Conservation (phyloP, 2,113 vertebrate species). For the Origma solitaria region DNA sequence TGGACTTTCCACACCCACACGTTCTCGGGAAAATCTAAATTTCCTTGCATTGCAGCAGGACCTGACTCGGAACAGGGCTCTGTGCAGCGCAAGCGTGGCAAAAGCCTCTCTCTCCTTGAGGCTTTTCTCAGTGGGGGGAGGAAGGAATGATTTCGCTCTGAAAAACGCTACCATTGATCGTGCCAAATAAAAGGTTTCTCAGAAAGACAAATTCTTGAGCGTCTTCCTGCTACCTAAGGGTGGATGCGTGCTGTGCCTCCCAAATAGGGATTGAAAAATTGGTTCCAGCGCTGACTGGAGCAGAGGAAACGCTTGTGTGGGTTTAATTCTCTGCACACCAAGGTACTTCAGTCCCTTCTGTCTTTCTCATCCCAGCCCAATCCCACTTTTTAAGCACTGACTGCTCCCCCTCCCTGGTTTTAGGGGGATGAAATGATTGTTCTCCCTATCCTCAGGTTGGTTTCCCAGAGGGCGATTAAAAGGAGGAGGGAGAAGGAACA, state of each 20-base stretch:
- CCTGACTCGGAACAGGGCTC: background rate
- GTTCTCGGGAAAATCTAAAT: background rate
- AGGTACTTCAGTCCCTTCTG: background rate
- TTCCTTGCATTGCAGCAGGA: background rate
- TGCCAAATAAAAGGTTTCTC: constrained; percentile 62
- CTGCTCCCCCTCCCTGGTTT: background rate
- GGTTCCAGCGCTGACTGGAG: background rate
- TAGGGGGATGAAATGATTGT: background rate
- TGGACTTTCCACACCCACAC: background rate
- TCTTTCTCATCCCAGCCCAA: background rate
- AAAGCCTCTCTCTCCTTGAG: background rate
- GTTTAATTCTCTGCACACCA: background rate
- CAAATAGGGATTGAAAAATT: background rate
- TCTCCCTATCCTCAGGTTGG: background rate
- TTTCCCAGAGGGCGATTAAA: background rate
- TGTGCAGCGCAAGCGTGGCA: fast-evolving
- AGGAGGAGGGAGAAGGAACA: background rate
- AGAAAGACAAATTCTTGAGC: constrained; percentile 35
- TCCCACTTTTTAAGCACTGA: fast-evolving
- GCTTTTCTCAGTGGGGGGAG: constrained; percentile 32
- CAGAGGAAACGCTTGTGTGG: background rate
- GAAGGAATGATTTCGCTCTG: background rate
- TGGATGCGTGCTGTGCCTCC: background rate
- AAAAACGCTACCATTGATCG: background rate
- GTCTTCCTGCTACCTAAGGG: constrained; percentile 41